Conservation (phyloP, 2,113 vertebrate species). For the Channa argus region DNA sequence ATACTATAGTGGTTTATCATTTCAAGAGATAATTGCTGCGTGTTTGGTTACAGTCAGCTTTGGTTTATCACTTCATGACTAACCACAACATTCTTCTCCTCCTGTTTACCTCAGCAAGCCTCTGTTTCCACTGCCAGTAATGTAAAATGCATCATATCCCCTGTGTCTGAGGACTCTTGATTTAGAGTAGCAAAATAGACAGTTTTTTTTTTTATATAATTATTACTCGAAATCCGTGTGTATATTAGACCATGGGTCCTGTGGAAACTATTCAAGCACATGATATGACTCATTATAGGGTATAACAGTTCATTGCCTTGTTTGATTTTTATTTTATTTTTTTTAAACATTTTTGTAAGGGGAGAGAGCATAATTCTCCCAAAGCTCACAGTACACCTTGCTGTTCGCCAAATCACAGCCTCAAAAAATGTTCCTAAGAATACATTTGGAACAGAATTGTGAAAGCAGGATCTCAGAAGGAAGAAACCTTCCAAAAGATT, state of each 20-base stretch:
- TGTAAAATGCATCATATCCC: constrained; percentile 54
- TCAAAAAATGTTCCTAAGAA: constrained; percentile 51
- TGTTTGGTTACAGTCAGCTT: neutral
- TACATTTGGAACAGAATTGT: constrained; percentile 60
- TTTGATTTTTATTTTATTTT: constrained; percentile 37
- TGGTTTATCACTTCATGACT: constrained; percentile 15
- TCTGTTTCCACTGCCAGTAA: constrained; percentile 50
- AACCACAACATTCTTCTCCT: constrained; percentile 14
- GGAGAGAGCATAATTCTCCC: constrained; percentile 34
- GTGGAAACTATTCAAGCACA: constrained; percentile 38
- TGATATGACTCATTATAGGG: constrained; percentile 42
- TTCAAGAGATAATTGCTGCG: neutral
- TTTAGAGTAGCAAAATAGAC: constrained; percentile 52
- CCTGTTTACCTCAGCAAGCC: constrained; percentile 28
- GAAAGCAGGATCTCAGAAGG: constrained; percentile 58
- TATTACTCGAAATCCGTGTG: constrained; percentile 35
- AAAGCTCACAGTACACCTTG: constrained; percentile 43
- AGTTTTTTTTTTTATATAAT: constrained; percentile 45
- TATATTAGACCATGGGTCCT: constrained; percentile 23
- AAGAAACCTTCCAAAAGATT: constrained; percentile 67
- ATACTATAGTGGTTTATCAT: neutral
- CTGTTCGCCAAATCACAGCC: constrained; percentile 64
- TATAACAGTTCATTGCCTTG: constrained; percentile 47
- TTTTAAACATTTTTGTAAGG: neutral
- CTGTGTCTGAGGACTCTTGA: constrained; percentile 39